These are phyloP conservation scores for Rhopalosiphum nymphaeae DNA, from an alignment of 2,888 invertebrate genomes.

Conservation along the genomic window DNA sequence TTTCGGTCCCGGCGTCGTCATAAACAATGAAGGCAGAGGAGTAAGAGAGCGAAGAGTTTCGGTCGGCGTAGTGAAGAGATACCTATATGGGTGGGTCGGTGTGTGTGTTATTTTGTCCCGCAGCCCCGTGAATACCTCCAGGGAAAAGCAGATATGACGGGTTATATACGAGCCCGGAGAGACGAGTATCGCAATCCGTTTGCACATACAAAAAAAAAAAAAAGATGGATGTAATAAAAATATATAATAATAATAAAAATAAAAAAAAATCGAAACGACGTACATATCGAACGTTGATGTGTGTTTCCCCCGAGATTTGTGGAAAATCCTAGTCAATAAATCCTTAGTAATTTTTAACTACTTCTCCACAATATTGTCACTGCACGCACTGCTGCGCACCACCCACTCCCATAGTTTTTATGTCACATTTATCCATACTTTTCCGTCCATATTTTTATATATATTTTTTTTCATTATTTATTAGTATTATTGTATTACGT, in stretches of 20 bases:
- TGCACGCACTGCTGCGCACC: background rate
- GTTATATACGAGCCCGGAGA: slow-evolving; percentile 58
- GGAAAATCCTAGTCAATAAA: slow-evolving; percentile 54
- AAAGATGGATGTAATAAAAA: slow-evolving; percentile 53
- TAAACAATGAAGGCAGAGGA: background rate
- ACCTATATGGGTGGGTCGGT: background rate
- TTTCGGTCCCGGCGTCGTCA: slow-evolving; percentile 19
- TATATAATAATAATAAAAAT: slow-evolving; percentile 48
- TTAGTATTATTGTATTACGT: background rate
- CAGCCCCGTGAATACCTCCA: slow-evolving; percentile 45
- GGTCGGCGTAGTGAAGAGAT: background rate
- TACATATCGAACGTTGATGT: slow-evolving; percentile 57
- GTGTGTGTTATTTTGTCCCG: slow-evolving; percentile 46
- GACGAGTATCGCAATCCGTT: slow-evolving; percentile 53
- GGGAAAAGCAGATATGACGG: slow-evolving; percentile 58
- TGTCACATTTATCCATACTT: background rate
- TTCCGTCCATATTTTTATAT: background rate
- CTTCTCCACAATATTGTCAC: slow-evolving; percentile 5
- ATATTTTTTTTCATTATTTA: background rate
- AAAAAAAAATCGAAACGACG: slow-evolving; percentile 30
- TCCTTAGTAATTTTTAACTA: slow-evolving; percentile 31
- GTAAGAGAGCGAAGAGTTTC: background rate
- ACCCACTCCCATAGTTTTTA: background rate
- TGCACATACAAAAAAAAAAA: slow-evolving; percentile 24
- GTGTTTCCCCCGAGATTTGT: slow-evolving; percentile 43